Conservation (phyloP, 1,140 invertebrate genomes). For the Arion vulgaris region DNA sequence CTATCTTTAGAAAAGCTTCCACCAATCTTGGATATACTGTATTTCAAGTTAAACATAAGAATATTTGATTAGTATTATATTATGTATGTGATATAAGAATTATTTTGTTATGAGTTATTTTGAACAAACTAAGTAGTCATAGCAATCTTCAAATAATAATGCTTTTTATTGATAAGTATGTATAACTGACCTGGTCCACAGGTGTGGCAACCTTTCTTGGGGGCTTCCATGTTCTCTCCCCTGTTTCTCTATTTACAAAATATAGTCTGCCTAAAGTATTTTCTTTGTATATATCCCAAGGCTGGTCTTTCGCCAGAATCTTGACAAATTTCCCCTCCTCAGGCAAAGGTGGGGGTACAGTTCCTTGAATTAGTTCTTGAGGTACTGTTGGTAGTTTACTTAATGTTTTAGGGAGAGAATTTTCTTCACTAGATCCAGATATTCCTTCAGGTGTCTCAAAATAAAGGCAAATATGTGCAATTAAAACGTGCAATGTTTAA, state of each 20-base stretch:
- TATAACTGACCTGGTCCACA: background rate
- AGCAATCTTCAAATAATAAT: no score
- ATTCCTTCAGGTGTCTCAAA: background rate
- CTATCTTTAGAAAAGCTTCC: no score
- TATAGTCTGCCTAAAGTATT: conserved; percentile 46
- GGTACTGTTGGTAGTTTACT: background rate
- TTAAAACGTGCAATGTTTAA: background rate
- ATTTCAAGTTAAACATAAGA: no score
- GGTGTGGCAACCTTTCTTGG: conserved; percentile 45
- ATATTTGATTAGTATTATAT: no score
- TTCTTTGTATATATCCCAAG: conserved; percentile 61
- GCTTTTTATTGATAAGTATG: background rate
- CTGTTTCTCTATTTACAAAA: conserved; percentile 54
- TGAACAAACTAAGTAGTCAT: no score
- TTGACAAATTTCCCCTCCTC: conserved; percentile 45
- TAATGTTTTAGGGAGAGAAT: background rate
- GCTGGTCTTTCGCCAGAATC: conserved; percentile 45
- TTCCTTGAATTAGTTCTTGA: conserved; percentile 36
- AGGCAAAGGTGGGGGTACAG: conserved; percentile 41
- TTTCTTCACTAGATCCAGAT: background rate
- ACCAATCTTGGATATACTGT: no score
- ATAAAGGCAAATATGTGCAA: no score
- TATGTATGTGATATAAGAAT: no score
- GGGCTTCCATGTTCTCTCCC: conserved; percentile 57
- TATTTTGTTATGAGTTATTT: no score